These are phyloP conservation scores for Cyanocitta stelleri DNA, from an alignment of 2,113 vertebrate species.

Conservation along the genomic window DNA sequence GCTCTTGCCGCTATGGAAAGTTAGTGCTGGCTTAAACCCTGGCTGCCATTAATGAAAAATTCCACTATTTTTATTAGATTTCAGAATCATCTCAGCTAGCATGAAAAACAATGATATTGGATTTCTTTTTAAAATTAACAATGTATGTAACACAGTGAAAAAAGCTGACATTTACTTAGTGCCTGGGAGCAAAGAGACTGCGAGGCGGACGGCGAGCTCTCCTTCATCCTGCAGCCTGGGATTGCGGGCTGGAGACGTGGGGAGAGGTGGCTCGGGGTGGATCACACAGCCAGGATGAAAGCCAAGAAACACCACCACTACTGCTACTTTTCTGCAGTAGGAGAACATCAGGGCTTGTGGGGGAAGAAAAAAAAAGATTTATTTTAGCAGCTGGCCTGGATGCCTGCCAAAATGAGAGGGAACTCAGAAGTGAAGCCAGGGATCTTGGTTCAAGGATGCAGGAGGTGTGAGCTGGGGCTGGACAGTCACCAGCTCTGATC, in stretches of 20 bases:
- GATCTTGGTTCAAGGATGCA: neutral
- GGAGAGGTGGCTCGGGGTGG: neutral
- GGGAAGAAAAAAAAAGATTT: neutral
- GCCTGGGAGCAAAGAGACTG: conserved; percentile 47
- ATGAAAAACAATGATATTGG: conserved; percentile 55
- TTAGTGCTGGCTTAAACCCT: neutral
- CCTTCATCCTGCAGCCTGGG: neutral
- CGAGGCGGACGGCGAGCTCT: neutral
- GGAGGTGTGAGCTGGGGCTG: neutral
- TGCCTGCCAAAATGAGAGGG: conserved; percentile 3
- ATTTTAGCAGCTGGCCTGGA: conserved; percentile 39
- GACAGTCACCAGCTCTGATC: neutral
- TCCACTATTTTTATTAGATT: conserved; percentile 58
- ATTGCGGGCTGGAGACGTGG: neutral
- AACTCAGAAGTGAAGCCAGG: neutral
- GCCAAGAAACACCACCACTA: conserved; percentile 1
- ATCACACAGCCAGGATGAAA: conserved; percentile 19
- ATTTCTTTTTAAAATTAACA: conserved; percentile 62
- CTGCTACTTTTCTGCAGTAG: neutral
- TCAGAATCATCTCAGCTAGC: conserved; percentile 25
- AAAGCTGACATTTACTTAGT: conserved; percentile 65
- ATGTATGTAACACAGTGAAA: conserved; percentile 42
- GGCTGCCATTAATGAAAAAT: conserved; percentile 44
- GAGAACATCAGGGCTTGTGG: neutral
- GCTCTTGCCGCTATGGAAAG: neutral